These are phyloP conservation scores for Tetranychus urticae DNA, from an alignment of 1,140 invertebrate genomes.

Conservation along the genomic window DNA sequence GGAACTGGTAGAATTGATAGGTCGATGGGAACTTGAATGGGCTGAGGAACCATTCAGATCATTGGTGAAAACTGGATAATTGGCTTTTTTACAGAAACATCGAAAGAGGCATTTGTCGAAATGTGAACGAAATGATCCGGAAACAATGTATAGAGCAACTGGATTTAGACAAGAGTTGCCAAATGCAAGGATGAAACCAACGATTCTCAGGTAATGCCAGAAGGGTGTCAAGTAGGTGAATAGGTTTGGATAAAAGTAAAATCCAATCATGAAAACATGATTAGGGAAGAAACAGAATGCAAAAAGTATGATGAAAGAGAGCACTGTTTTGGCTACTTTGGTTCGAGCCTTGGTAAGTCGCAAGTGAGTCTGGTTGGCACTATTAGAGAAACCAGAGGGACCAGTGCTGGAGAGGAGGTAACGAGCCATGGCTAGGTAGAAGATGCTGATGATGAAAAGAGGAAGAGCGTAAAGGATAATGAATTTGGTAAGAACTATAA, in stretches of 20 bases:
- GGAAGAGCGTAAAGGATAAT: constrained; percentile 61
- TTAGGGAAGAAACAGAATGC: constrained; percentile 65
- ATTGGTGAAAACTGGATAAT: too few relatives aligned
- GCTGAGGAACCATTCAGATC: too few relatives aligned
- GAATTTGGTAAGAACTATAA: constrained; percentile 44
- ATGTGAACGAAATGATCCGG: neutral
- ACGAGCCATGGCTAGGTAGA: constrained; percentile 64
- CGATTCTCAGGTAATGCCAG: constrained; percentile 62
- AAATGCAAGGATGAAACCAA: constrained; percentile 36
- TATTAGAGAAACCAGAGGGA: constrained; percentile 22
- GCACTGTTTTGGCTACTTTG: constrained; percentile 55
- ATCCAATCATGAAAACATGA: constrained; percentile 67
- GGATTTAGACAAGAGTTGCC: constrained; percentile 2
- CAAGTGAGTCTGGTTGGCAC: neutral
- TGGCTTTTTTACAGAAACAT: neutral
- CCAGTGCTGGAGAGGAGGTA: constrained; percentile 47
- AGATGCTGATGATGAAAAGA: constrained; percentile 49
- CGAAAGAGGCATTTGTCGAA: neutral
- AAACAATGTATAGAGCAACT: neutral
- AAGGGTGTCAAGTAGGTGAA: constrained; percentile 45
- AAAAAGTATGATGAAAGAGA: constrained; percentile 70
- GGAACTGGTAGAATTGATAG: too few relatives aligned
- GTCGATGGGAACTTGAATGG: too few relatives aligned
- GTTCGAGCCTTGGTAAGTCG: neutral
- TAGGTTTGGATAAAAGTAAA: constrained; percentile 47